Evolutionary conservation across 1,140 invertebrate genomes (phyloP), one percentile per base, ranked within the genome.

Genomic region (Micrasema longulum): DNA sequence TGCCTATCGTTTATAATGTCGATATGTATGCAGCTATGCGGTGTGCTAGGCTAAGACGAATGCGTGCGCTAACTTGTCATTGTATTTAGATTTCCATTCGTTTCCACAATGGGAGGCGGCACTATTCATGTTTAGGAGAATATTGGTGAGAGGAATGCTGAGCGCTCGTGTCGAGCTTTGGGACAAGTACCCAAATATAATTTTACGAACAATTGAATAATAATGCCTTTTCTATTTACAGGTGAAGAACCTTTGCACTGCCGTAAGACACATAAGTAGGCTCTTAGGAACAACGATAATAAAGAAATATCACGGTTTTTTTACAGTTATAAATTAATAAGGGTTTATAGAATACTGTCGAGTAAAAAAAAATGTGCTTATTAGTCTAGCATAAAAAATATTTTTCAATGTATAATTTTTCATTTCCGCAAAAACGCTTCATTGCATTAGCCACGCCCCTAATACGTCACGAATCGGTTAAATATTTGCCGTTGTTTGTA

Each of bases 61-160:
- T 52, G 66, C 66, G 52, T 55, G 35, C 43, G 47, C 50, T 45
- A 41, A 73, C 55, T 20, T 69, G 65, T 69, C 72, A 73, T 73
- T 73, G 72, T 73, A 73, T 73, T 73, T 65, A 73, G 72, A 73
- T 73, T 73, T 70, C 45, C 35, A 65, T 65, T 36, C 14, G 52
- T 11, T 48, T 26, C 18, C 52, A 72, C 70, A 72, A 72, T 72
- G 43, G 36, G 11, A 38, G 70, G 70, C 70, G 70, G 62, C 60
- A 20, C 43, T 35, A 41, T 69, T 69, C 45, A 55, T 48, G 63
- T 65, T 22, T 3, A 31, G 26, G 7, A 31, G 26, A 31, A 31
- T 31, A 31, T 31, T 31, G 7, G 26, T 31, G 3, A 31, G 35
- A 36, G 53, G 53, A 57, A 57, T 57, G 53, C 53, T 57, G 12